Base-by-base conservation (phyloP, 64 coral and sea anemone genomes). In the Porites lutea region DNA sequence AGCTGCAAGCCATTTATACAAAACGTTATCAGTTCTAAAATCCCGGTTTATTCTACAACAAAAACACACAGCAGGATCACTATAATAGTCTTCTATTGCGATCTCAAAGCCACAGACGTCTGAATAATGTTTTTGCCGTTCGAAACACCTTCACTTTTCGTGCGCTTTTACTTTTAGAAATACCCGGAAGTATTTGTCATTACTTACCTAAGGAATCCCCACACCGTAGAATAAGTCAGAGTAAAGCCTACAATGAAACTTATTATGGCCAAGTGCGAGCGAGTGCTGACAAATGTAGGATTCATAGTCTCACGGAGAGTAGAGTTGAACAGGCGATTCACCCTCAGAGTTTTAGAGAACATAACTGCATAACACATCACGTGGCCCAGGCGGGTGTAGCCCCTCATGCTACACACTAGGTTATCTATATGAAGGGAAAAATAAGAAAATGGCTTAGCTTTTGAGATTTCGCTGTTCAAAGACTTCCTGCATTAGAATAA, bases 311-410 rank as follows among this genome's bases (percentile, higher is more conserved):
- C 46, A 45, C 60, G 82, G 47, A 85, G 62, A 18, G 82, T 51
- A 52, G 60, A 67, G 27, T 85, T 85, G 45, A 85, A 85, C 8
- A 85, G 82, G 10, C 82, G 82, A 52, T 85, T 64, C 19, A 85
- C 82, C 16, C 82, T 85, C 60, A 85, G 62, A 46, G 60, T 67
- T 49, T 85, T 85, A 15, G 82, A 85, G 43, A 67, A 67, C 61
- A 85, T 48, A 60, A 85, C 82, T 47, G 43, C 61, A 69, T 85
- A 85, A 19, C 60, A 64, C 3, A 59, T 52, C 8, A 52, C 66
- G 16, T 67, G 82, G 13, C 82, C 82, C 43, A 85, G 18, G 19
- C 73, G 51, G 73, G 46, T 76, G 13, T 76, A 76, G 15, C 73
- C 73, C 51, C 45, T 76, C 14, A 76, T 8, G 16, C 73, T 76